Conservation (phyloP, 2,797 vertebrate species). For the Meda fulgida region DNA sequence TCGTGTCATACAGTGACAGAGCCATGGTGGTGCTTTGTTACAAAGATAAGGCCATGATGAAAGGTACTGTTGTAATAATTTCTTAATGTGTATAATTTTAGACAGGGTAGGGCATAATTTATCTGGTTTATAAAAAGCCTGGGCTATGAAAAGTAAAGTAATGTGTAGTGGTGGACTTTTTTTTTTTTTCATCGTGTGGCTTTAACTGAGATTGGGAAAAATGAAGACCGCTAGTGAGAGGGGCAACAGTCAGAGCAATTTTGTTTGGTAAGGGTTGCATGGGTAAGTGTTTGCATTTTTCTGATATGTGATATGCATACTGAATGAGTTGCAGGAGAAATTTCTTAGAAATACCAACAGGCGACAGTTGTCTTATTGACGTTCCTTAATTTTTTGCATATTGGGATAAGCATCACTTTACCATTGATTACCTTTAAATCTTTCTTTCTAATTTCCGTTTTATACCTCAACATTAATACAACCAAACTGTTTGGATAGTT, state of each 20-base stretch:
- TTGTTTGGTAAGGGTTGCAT: not conserved
- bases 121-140: not conserved
- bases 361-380: not conserved
- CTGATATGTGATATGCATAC: not conserved
- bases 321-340: not conserved
- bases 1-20: not conserved
- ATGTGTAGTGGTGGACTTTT: not conserved
- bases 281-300: slow-evolving; percentile 7
- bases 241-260: not conserved
- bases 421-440: not conserved
- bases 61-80: not conserved
- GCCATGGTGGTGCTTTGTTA: not conserved
- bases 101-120: not conserved
- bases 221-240: not conserved
- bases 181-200: not conserved
- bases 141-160: not conserved
- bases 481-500: not conserved
- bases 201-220: slow-evolving; percentile 6
- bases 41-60: not conserved
- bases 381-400: not conserved
- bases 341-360: not conserved
- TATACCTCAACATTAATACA: slow-evolving; percentile 1
- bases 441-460: not conserved
- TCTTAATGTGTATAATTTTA: not conserved
- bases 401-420: not conserved